Percentiles rank a stretch among this genome's conserved stretches.
Evolutionary conservation across 2,888 invertebrate species (phyloP).

Genomic region (Ornithoptera alexandrae): DNA sequence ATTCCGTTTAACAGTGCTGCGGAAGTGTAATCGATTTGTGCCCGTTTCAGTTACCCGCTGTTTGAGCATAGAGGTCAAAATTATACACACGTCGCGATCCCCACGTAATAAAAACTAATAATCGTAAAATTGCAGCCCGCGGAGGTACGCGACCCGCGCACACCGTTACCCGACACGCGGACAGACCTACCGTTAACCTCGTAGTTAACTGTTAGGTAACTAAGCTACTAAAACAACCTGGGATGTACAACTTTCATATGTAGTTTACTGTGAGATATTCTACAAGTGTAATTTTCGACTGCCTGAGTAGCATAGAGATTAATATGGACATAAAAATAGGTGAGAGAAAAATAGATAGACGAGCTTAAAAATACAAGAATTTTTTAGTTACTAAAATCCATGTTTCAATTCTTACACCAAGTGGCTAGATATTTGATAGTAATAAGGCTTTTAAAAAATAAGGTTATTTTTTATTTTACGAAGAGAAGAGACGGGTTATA

Average conservation of each 20-base stretch:
- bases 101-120: slow-evolving; percentile 27
- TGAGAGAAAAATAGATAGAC: too few relatives aligned
- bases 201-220: slow-evolving; percentile 48
- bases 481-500: too few relatives aligned
- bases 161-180: slow-evolving; percentile 29
- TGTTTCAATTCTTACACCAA: too few relatives aligned
- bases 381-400: too few relatives aligned
- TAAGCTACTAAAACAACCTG: slow-evolving; percentile 33
- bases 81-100: slow-evolving; percentile 14
- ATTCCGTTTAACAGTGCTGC: background rate
- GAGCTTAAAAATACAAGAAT: too few relatives aligned
- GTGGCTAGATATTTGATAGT: too few relatives aligned
- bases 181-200: slow-evolving; percentile 42
- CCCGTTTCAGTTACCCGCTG: slow-evolving; percentile 10
- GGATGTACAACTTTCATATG: slow-evolving; percentile 7
- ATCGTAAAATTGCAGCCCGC: slow-evolving; percentile 27
- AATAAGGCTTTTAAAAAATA: too few relatives aligned
- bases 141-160: slow-evolving; percentile 18
- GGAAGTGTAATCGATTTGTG: slow-evolving; percentile 5
- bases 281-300: background rate
- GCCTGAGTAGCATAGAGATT: background rate
- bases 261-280: background rate
- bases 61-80: slow-evolving; percentile 19
- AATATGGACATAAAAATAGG: too few relatives aligned
- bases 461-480: too few relatives aligned